These are phyloP conservation scores for Lophotriccus pileatus DNA, from an alignment of 2,797 vertebrate genomes.

Conservation along the genomic window DNA sequence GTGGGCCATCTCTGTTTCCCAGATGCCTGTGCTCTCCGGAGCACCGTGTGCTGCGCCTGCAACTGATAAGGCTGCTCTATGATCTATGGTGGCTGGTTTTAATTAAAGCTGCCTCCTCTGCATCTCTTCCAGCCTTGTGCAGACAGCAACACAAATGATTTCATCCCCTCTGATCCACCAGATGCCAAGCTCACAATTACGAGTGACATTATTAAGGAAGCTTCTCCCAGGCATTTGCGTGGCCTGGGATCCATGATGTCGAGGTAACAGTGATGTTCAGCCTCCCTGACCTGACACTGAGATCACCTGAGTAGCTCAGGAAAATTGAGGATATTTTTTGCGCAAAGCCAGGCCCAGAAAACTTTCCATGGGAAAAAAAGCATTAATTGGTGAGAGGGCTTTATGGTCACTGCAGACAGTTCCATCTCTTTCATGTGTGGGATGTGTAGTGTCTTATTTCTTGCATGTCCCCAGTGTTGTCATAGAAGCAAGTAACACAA, in stretches of 20 bases:
- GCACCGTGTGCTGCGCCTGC: accelerated
- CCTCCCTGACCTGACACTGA: background rate
- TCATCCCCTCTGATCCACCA: background rate
- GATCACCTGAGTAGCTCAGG: background rate
- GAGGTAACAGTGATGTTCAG: background rate
- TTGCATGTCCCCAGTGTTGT: constrained; percentile 54
- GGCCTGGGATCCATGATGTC: background rate
- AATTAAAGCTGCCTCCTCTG: constrained; percentile 51
- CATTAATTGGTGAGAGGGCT: background rate
- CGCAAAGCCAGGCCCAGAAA: background rate
- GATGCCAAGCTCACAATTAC: background rate
- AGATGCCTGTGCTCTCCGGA: accelerated
- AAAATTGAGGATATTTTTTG: background rate
- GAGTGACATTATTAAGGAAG: background rate
- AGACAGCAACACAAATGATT: background rate
- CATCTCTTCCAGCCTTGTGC: background rate
- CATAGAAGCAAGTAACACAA: constrained; percentile 64
- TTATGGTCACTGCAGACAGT: background rate
- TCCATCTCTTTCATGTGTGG: constrained; percentile 25
- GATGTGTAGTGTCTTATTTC: constrained; percentile 49
- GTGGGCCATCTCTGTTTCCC: background rate
- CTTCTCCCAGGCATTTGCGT: background rate
- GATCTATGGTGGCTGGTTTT: background rate
- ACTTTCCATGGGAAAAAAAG: background rate
- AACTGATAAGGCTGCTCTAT: background rate